phyloP scores from a whole-genome alignment of 2,797 vertebrate genomes.

The Onychomys torridus region DNA sequence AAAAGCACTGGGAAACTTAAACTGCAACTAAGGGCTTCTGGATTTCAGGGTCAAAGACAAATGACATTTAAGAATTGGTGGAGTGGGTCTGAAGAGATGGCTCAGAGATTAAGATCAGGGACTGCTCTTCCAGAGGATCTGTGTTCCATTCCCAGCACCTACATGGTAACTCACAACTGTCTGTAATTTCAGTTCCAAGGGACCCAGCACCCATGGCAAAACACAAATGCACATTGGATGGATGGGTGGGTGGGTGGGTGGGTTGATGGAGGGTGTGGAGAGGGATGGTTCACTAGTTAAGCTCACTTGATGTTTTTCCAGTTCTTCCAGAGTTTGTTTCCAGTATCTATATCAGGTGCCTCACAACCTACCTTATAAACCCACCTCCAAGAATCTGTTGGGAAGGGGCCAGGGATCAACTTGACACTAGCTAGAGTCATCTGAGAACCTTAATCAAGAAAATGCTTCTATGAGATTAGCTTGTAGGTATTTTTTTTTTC shows the following conservation, averaged over 20 bases:
- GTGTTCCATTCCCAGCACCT: too few species aligned
- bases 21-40: constrained; percentile 47
- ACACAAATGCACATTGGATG: too few species aligned
- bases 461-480: background rate
- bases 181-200: too few species aligned
- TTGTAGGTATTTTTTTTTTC: background rate
- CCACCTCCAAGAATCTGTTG: background rate
- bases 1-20: constrained; percentile 50
- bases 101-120: background rate
- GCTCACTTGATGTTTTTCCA: background rate
- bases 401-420: background rate
- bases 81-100: background rate
- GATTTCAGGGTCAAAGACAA: constrained; percentile 53
- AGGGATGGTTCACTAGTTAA: background rate
- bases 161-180: too few species aligned
- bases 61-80: constrained; percentile 34
- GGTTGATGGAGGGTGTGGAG: background rate
- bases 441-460: background rate
- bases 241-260: too few species aligned
- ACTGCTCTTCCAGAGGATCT: too few species aligned
- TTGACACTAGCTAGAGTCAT: background rate
- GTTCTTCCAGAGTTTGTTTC: background rate
- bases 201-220: too few species aligned
- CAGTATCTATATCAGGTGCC: background rate
- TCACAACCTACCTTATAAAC: background rate